These are phyloP conservation scores for Hydrophis major DNA, from an alignment of 2,797 vertebrate species.

Conservation along the genomic window DNA sequence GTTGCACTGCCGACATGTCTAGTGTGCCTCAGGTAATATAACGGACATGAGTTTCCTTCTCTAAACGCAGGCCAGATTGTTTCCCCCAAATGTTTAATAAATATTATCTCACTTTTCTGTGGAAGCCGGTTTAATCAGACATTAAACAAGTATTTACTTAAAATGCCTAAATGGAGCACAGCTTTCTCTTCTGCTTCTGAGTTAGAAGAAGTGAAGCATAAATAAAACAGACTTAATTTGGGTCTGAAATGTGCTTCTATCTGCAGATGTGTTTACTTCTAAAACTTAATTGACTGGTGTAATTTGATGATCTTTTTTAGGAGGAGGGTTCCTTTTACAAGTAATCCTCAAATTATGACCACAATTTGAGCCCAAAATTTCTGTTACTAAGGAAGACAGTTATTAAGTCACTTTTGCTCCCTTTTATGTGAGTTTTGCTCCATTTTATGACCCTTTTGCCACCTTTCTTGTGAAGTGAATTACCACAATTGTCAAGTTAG, in stretches of 20 bases:
- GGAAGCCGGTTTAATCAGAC: slow-evolving; percentile 54
- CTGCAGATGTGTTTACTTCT: slow-evolving; percentile 45
- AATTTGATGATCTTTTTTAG: neutral
- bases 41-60: slow-evolving; percentile 58
- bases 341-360: neutral
- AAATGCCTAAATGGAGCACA: slow-evolving; percentile 56
- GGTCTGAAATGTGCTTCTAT: slow-evolving; percentile 52
- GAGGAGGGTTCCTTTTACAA: neutral
- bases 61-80: slow-evolving; percentile 54
- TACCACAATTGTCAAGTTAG: neutral
- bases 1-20: slow-evolving; percentile 54
- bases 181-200: slow-evolving; percentile 48
- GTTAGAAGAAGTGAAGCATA: slow-evolving; percentile 49
- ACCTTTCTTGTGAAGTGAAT: neutral
- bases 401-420: neutral
- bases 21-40: slow-evolving; percentile 53
- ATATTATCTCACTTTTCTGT: slow-evolving; percentile 59
- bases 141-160: slow-evolving; percentile 61
- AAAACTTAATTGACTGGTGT: slow-evolving; percentile 45
- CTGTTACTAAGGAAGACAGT: neutral
- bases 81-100: slow-evolving; percentile 62
- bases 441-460: neutral
- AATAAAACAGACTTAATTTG: slow-evolving; percentile 56
- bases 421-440: neutral
- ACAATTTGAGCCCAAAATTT: neutral